Percentiles rank a stretch among this genome's conserved stretches.
phyloP scores from a whole-genome alignment of 2,888 invertebrate species.

The Protophormia terraenovae region DNA sequence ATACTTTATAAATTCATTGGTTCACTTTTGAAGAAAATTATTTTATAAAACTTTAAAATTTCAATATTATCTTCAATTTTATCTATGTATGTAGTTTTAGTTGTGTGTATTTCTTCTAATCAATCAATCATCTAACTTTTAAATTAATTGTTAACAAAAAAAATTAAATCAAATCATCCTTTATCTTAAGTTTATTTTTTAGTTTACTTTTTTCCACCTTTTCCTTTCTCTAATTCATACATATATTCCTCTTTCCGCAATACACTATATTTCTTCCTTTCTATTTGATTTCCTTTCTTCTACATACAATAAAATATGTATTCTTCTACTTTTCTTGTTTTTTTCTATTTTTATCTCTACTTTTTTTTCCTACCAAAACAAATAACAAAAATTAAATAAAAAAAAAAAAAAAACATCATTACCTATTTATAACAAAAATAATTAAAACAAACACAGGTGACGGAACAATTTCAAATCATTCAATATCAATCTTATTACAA shows the following conservation, averaged over 20 bases:
- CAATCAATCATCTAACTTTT: background rate
- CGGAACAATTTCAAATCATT: conserved; percentile 79
- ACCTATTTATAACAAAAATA: conserved; percentile 33
- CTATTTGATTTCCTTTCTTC: conserved; percentile 60
- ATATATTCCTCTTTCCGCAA: conserved; percentile 51
- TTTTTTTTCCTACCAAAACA: conserved; percentile 60
- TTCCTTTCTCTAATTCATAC: background rate
- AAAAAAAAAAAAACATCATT: conserved; percentile 50
- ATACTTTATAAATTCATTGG: no score
- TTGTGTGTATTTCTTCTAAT: background rate
- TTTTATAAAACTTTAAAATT: no score
- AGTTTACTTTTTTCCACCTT: background rate
- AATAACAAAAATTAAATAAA: conserved; percentile 40
- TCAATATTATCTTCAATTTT: no score
- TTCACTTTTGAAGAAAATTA: no score
- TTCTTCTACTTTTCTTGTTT: conserved; percentile 64
- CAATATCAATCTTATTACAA: conserved; percentile 79
- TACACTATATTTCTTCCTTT: conserved; percentile 61
- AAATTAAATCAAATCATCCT: conserved; percentile 32
- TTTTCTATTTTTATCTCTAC: conserved; percentile 62
- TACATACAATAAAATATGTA: conserved; percentile 58
- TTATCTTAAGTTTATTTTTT: background rate
- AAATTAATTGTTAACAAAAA: background rate
- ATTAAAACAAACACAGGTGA: conserved; percentile 75
- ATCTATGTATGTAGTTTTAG: conserved; percentile 18